A percentile compares a stretch with the other conserved stretches of the same genome.
Evolutionary conservation across 2,797 vertebrate species (phyloP).

Genomic region (Microctenopoma steveboyesi): DNA sequence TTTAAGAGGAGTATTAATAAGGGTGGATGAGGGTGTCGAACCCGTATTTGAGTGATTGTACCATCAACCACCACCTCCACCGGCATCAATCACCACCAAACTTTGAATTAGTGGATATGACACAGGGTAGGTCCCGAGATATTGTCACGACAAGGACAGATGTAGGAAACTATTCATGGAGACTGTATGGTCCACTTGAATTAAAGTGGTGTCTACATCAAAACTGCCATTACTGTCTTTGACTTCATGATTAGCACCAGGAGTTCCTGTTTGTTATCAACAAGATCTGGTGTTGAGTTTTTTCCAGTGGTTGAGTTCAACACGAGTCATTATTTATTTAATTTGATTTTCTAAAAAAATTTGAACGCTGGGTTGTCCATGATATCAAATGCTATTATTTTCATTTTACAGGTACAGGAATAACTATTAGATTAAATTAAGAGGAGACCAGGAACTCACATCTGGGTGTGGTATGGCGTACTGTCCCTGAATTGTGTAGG

Average conservation of each 20-base stretch:
- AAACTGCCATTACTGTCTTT: constrained; percentile 38
- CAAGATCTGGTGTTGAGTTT: not conserved
- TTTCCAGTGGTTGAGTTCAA: constrained; percentile 78
- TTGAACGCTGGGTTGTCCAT: constrained; percentile 70
- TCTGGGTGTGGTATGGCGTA: constrained; percentile 99
- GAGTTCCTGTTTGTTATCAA: constrained; percentile 6
- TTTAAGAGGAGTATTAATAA: constrained; percentile 75
- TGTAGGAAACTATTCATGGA: constrained; percentile 75
- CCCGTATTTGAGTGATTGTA: constrained; percentile 75
- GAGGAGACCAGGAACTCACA: constrained; percentile 88
- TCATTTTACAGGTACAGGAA: not conserved
- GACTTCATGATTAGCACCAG: constrained; percentile 30
- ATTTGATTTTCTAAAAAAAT: no score
- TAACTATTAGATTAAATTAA: constrained; percentile 32
- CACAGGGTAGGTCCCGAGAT: constrained; percentile 65
- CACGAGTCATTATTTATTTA: no score
- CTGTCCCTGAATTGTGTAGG: constrained; percentile 99
- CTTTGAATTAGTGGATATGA: constrained; percentile 76
- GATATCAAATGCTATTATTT: constrained; percentile 2
- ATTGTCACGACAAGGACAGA: constrained; percentile 68
- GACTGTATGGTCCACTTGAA: constrained; percentile 54
- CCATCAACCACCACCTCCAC: constrained; percentile 65
- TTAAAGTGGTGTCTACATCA: constrained; percentile 48
- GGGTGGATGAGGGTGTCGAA: constrained; percentile 64
- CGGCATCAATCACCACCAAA: constrained; percentile 78